Percentiles rank a stretch among this genome's conserved stretches.
phyloP scores from a whole-genome alignment of 1,140 invertebrate genomes.

The Neotoxoptera formosana region DNA sequence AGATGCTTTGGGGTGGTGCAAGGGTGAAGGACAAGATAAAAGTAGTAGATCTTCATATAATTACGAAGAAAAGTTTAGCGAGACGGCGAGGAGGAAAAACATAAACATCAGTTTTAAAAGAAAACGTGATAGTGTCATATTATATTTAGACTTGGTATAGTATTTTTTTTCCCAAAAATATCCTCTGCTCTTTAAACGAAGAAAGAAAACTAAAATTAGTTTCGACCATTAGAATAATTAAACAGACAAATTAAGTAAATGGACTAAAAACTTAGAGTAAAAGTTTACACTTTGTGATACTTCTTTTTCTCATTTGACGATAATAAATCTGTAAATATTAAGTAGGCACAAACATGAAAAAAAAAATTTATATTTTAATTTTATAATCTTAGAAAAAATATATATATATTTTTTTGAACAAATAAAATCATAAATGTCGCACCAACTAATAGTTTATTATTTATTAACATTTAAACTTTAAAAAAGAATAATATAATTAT shows the following conservation, averaged over 20 bases:
- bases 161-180: neutral
- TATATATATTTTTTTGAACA: neutral
- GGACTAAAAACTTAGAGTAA: conserved; percentile 18
- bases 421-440: neutral
- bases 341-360: neutral
- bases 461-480: neutral
- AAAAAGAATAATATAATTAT: neutral
- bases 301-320: neutral
- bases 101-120: conserved; percentile 37
- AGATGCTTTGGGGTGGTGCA: neutral
- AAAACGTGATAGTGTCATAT: conserved; percentile 9
- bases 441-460: neutral
- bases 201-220: conserved; percentile 21
- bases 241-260: conserved; percentile 39
- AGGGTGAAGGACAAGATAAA: neutral
- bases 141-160: neutral
- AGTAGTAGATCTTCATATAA: conserved; percentile 33
- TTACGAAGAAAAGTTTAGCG: conserved; percentile 32
- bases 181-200: neutral
- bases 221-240: conserved; percentile 40
- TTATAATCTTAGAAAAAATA: neutral
- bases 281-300: conserved; percentile 20
- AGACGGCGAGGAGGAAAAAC: neutral
- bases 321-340: neutral
- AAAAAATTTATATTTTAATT: neutral